Evolutionary conservation across 2,113 vertebrate species (phyloP), one percentile per base, ranked within the genome.

Genomic region (Sylvilagus bachmani): DNA sequence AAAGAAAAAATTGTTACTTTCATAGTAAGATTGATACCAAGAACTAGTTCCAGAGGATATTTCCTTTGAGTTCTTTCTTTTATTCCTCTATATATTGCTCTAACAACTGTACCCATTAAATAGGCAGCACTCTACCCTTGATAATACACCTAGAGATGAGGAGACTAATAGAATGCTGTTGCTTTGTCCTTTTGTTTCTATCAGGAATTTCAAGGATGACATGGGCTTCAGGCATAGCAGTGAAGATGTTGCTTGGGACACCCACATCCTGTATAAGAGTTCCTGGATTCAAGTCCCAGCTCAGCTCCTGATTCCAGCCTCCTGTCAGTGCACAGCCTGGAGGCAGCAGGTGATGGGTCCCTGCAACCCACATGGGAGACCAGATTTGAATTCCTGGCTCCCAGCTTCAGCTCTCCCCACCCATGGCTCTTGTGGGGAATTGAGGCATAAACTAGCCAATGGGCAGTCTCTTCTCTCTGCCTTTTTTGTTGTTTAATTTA

Each of bases 1-100:
- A 66, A 55, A 58, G 84, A 90, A 82, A 55, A 67, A 53, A 79
- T 49, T 16, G 25, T 93, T 95, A 90, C 81, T 95, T 89, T 91
- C 58, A 61, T 77, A 89, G 44, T 77, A 89, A 96, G 88, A 95
- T 12, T 79, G 33, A 55, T 74, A 90, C 36, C 5, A 55, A 91
- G 24, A 89, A 44, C 44, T 74, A 89, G 94, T 91, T 88, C 38
- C 4, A 51, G 79, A 87, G 58, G 53, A 13, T 58, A 58, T 58
- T 58, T 17, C 55, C 19, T 58, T 58, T 58, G 14, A 17, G 19
- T 93, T 44, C 14, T 11, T 85, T 81, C 38, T 27, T 38, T 69
- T 78, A 62, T 67, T 93, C 33, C 17, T 75, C 55, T 85, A 51
- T 10, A 24, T 62, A 73, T 82, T 75, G 70, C 49, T 79, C 22